A percentile compares a stretch with the other conserved stretches of the same genome.
Evolutionary conservation across 2,888 invertebrate species (phyloP).

Genomic region (Pteria penguin): DNA sequence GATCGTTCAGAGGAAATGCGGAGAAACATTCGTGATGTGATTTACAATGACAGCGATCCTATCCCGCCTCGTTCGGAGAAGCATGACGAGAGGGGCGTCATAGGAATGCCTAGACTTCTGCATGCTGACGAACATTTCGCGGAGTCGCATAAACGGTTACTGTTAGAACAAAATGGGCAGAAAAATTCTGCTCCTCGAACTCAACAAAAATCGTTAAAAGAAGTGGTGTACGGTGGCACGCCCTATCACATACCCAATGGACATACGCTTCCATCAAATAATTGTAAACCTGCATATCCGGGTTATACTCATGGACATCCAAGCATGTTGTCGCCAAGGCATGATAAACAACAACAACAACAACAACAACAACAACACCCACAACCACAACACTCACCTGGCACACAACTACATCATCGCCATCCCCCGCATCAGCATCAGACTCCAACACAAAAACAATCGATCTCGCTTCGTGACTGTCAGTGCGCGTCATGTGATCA

Average conservation of each 20-base stretch:
- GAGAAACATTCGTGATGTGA: slow-evolving; percentile 3
- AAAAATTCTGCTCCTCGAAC: not conserved
- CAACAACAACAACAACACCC: not conserved
- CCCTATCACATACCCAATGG: not conserved
- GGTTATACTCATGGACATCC: too few species aligned
- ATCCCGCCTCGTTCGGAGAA: not conserved
- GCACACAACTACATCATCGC: too few species aligned
- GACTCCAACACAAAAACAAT: not conserved
- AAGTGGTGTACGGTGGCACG: not conserved
- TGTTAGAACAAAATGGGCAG: not conserved
- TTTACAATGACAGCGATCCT: slow-evolving; percentile 1
- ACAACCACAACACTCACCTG: too few species aligned
- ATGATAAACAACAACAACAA: not conserved
- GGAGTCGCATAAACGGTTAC: not conserved
- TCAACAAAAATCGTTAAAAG: not conserved
- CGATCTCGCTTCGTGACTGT: slow-evolving; percentile 20
- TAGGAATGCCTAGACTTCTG: not conserved
- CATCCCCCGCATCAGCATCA: too few species aligned
- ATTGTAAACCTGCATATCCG: too few species aligned
- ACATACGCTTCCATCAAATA: slow-evolving; percentile 10
- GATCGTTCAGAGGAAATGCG: slow-evolving; percentile 9
- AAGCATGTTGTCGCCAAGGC: too few species aligned
- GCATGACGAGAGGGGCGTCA: not conserved
- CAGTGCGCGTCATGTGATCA: slow-evolving; percentile 14
- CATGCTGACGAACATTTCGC: not conserved